phyloP scores from a whole-genome alignment of 2,113 vertebrate species.

The Phylloscopus trochiloides region DNA sequence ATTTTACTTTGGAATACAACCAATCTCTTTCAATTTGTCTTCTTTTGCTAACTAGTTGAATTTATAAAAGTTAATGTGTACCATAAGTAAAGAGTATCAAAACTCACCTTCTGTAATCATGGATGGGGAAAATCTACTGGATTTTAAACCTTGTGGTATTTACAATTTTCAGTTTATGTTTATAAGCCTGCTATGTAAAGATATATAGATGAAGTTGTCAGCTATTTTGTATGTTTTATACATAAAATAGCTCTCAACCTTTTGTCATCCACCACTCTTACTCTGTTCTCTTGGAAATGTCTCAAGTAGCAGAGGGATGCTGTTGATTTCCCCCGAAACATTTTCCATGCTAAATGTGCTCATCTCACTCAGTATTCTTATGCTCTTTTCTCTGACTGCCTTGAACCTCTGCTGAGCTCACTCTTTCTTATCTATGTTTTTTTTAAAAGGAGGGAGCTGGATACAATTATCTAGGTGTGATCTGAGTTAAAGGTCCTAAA shows the following conservation, averaged over 20 bases:
- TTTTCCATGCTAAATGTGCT: not conserved
- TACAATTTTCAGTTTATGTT: not conserved
- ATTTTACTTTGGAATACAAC: not conserved
- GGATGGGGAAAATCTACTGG: not conserved
- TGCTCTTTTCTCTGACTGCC: not conserved
- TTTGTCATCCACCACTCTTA: not conserved
- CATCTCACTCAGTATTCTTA: not conserved
- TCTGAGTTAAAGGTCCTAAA: not conserved
- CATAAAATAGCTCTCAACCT: not conserved
- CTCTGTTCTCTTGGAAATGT: not conserved
- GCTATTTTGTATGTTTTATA: not conserved
- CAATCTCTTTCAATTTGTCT: not conserved
- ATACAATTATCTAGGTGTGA: not conserved
- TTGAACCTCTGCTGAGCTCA: not conserved
- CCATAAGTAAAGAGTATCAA: not conserved
- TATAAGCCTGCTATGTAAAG: not conserved
- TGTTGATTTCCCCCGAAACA: not conserved
- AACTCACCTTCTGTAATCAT: not conserved
- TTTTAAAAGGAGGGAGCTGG: not conserved
- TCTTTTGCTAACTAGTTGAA: not conserved
- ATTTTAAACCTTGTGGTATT: not conserved
- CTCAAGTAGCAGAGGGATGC: not conserved
- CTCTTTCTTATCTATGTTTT: not conserved
- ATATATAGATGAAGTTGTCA: not conserved
- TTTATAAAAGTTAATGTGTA: not conserved